Conservation (phyloP, 1,140 invertebrate genomes). For the Brachionus asplanchnoidis region DNA sequence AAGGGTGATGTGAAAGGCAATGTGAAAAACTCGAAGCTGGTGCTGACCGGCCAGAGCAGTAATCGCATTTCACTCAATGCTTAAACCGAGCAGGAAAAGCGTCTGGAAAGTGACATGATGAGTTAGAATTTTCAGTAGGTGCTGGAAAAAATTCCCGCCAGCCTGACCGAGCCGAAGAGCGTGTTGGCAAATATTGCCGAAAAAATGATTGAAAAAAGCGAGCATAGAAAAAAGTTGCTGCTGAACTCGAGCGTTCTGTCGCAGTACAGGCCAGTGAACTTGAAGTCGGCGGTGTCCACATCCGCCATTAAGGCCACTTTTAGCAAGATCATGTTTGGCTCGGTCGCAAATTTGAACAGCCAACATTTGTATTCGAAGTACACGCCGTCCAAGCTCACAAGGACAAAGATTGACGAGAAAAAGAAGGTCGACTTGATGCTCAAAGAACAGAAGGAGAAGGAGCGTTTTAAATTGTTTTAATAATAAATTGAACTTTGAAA, state of each 20-base stretch:
- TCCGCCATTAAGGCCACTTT: neutral
- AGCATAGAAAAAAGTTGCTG: neutral
- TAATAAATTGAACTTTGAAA: too few species aligned
- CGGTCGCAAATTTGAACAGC: neutral
- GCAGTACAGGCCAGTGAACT: neutral
- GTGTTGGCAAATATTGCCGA: neutral
- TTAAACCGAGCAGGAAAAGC: neutral
- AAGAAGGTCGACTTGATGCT: neutral
- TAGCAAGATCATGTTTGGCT: neutral
- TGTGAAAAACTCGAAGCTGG: neutral
- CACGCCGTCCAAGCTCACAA: neutral
- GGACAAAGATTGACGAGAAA: conserved; percentile 2
- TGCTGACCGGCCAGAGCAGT: neutral
- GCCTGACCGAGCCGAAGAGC: neutral
- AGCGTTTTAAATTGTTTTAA: too few species aligned
- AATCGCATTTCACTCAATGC: neutral
- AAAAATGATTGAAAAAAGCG: neutral
- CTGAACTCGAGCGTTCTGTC: neutral
- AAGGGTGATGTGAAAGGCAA: too few species aligned
- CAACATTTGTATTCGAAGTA: conserved; percentile 9
- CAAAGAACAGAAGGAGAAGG: conserved; percentile 5
- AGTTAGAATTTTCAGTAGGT: neutral
- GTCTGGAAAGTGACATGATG: neutral
- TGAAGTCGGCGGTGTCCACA: neutral
- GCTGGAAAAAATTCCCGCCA: neutral